phyloP scores from a whole-genome alignment of 1,140 invertebrate genomes.

The Pararge aegeria region DNA sequence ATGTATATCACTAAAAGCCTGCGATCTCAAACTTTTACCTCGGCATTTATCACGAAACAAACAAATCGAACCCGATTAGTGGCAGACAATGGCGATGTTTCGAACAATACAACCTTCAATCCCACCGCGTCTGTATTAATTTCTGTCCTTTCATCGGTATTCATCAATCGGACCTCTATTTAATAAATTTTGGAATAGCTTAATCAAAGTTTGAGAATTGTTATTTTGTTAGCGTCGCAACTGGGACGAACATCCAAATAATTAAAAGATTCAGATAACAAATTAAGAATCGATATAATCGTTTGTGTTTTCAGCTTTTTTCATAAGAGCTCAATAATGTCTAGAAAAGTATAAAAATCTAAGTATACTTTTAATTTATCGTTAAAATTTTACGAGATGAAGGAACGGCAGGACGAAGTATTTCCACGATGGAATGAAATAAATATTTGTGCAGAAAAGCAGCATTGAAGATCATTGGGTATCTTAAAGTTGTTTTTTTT shows the following conservation, averaged over 20 bases:
- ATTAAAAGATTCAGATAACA: neutral
- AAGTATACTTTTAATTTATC: too few species aligned
- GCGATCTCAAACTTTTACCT: conserved; percentile 13
- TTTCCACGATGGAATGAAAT: neutral
- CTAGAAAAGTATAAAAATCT: too few species aligned
- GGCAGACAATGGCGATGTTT: conserved; percentile 36
- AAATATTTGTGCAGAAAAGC: neutral
- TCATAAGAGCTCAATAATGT: too few species aligned
- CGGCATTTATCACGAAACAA: conserved; percentile 21
- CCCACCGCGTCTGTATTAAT: conserved; percentile 39
- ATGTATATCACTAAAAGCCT: conserved; percentile 7
- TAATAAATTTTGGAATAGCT: conserved; percentile 43
- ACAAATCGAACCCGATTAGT: conserved; percentile 39
- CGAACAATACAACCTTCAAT: conserved; percentile 35
- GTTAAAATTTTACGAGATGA: neutral
- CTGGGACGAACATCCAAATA: conserved; percentile 3
- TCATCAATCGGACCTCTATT: conserved; percentile 41
- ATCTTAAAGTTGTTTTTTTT: neutral
- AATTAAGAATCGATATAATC: neutral
- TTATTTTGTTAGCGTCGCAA: conserved; percentile 24
- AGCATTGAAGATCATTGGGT: neutral
- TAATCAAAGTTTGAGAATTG: conserved; percentile 33
- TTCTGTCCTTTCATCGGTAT: conserved; percentile 40
- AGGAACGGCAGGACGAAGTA: neutral
- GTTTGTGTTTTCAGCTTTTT: too few species aligned